Evolutionary conservation across 2,797 vertebrate species (phyloP).

Genomic region (Rhinophrynus dorsalis): DNA sequence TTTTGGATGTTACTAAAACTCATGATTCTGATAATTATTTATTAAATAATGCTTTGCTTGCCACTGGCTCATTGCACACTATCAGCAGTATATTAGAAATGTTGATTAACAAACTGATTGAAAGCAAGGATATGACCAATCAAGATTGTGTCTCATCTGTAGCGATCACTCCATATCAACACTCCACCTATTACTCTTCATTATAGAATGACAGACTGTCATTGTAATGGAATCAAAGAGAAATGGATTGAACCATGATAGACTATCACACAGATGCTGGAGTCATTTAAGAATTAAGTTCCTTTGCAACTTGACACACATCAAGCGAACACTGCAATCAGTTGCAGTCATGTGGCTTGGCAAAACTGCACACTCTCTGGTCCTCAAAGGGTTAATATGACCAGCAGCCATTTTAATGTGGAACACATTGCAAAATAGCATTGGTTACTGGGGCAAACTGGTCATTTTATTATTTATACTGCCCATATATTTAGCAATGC

Average conservation of each 20-base stretch:
- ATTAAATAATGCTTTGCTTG: slow-evolving; percentile 25
- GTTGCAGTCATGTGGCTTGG: too few species aligned
- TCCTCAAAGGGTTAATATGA: too few species aligned
- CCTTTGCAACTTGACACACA: neutral
- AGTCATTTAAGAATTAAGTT: neutral
- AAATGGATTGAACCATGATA: neutral
- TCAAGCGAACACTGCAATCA: neutral
- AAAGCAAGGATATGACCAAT: slow-evolving; percentile 10
- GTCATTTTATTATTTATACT: too few species aligned
- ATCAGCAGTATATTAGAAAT: slow-evolving; percentile 13
- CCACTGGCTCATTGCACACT: slow-evolving; percentile 21
- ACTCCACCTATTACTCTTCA: slow-evolving; percentile 26
- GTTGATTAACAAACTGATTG: slow-evolving; percentile 24
- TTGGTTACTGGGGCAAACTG: too few species aligned
- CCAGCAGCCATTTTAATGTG: too few species aligned
- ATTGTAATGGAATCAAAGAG: slow-evolving; percentile 16
- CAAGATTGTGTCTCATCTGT: slow-evolving; percentile 2
- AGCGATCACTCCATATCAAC: slow-evolving; percentile 23
- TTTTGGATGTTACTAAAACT: neutral
- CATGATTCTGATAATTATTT: slow-evolving; percentile 16
- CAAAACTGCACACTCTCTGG: too few species aligned
- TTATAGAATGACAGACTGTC: slow-evolving; percentile 10
- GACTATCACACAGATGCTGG: neutral
- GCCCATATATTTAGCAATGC: too few species aligned
- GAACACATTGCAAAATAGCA: too few species aligned